Evolutionary conservation across 2,888 invertebrate genomes (phyloP), one percentile per base, ranked within the genome.

Genomic region (Lepidochitona cinerea): DNA sequence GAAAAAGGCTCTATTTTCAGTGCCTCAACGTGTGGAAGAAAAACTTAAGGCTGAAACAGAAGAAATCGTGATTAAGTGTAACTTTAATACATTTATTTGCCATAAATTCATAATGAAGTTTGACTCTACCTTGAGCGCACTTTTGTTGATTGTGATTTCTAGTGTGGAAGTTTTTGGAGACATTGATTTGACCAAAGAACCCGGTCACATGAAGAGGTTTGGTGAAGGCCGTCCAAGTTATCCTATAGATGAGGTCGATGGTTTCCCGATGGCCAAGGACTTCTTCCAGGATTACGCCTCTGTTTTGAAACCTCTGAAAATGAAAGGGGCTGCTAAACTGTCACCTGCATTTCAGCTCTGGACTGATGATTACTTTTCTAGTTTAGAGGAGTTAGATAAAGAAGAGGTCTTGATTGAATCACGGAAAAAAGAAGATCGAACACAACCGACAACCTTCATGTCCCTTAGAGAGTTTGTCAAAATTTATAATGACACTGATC

Each of bases 311-410:
- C 89, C 89, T 2, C 70, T 90, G 1, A 83, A 84, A 68, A 87
- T 90, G 85, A 79, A 71, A 66, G 84, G 84, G 35, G 89, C 85
- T 18, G 86, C 84, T 2, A 82, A 78, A 37, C 35, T 79, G 29
- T 88, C 87, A 1, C 80, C 81, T 14, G 88, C 88, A 5, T 86
- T 84, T 73, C 53, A 53, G 4, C 74, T 80, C 65, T 90, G 90
- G 90, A 83, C 83, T 5, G 89, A 89, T 71, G 85, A 87, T 23
- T 89, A 89, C 75, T 89, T 89, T 68, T 54, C 86, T 67, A 65
- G 75, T 4, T 65, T 83, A 0, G 77, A 81, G n/a, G 77, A 81
- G 18, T 75, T 85, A 35, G 83, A 82, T 49, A 71, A 80, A 36
- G 37, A 66, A 18, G 33, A 23, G 9, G 84, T 89, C 23, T 68